These are phyloP conservation scores for Cataglyphis cursor DNA, from an alignment of 2,888 invertebrate genomes.

Conservation along the genomic window DNA sequence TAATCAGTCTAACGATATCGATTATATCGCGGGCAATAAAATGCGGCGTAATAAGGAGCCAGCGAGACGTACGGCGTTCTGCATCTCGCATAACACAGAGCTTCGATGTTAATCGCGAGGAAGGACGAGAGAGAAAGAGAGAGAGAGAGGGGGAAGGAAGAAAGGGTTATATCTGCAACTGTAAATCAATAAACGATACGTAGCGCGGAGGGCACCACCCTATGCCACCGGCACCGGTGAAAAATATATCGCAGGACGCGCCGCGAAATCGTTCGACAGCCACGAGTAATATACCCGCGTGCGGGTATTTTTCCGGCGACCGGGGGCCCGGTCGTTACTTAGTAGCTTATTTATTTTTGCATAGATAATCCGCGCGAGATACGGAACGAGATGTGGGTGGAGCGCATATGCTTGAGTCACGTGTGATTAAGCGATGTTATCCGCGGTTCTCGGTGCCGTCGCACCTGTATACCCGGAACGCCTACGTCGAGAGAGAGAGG, in stretches of 20 bases:
- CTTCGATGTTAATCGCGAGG: conserved; percentile 69
- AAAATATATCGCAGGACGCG: conserved; percentile 57
- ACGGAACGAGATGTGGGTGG: conserved; percentile 83
- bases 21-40: conserved; percentile 67
- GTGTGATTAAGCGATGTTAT: conserved; percentile 85
- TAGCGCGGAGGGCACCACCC: conserved; percentile 47
- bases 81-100: conserved; percentile 58
- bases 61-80: conserved; percentile 26
- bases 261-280: conserved; percentile 67
- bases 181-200: conserved; percentile 77
- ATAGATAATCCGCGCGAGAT: conserved; percentile 84
- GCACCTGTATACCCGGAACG: conserved; percentile 82
- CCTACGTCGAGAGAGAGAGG: conserved; percentile 73
- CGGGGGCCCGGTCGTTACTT: conserved; percentile 72
- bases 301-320: conserved; percentile 58
- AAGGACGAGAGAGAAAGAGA: neutral
- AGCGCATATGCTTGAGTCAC: conserved; percentile 82
- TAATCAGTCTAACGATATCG: conserved; percentile 69
- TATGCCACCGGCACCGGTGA: conserved; percentile 66
- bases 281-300: conserved; percentile 67
- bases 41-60: conserved; percentile 66
- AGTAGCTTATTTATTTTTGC: conserved; percentile 84
- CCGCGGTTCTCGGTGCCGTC: conserved; percentile 78
- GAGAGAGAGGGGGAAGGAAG: neutral
- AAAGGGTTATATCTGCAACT: conserved; percentile 69